phyloP scores from a whole-genome alignment of 2,888 invertebrate species.

The Charanyca ferruginea region DNA sequence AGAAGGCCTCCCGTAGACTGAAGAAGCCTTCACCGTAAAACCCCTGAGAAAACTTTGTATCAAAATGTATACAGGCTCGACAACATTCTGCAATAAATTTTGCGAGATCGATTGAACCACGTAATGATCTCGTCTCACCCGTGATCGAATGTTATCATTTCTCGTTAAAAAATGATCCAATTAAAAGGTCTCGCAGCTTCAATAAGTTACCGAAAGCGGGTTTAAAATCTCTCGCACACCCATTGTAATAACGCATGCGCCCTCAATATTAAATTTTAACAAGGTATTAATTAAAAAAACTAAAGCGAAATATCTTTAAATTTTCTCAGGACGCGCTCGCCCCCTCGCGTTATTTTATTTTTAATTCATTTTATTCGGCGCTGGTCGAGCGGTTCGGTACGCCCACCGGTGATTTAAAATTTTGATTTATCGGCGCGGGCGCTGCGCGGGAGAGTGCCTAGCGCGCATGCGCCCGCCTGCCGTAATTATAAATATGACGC shows the following conservation, averaged over 20 bases:
- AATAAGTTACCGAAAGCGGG: conserved; percentile 89
- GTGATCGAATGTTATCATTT: conserved; percentile 85
- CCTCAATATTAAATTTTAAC: conserved; percentile 91
- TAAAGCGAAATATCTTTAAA: conserved; percentile 90
- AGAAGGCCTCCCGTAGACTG: conserved; percentile 54
- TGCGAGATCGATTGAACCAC: conserved; percentile 72
- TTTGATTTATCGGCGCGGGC: conserved; percentile 89
- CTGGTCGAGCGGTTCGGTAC: conserved; percentile 84
- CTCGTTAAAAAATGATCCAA: conserved; percentile 90
- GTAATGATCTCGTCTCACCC: conserved; percentile 79
- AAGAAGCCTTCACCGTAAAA: conserved; percentile 38
- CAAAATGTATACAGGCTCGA: conserved; percentile 26
- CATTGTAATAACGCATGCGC: conserved; percentile 90
- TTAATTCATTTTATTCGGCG: conserved; percentile 91
- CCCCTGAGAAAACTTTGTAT: conserved; percentile 39
- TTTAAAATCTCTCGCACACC: conserved; percentile 89
- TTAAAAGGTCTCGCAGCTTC: conserved; percentile 84
- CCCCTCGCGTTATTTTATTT: conserved; percentile 88
- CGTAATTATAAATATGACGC: conserved; percentile 91
- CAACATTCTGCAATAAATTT: conserved; percentile 68
- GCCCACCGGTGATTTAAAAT: conserved; percentile 91
- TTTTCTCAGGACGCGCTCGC: conserved; percentile 89
- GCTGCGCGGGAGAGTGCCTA: conserved; percentile 80
- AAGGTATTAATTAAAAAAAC: conserved; percentile 91
- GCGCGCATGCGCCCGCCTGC: conserved; percentile 78